These are phyloP conservation scores for Cepphus grylle DNA, from an alignment of 2,113 vertebrate species.

Conservation along the genomic window DNA sequence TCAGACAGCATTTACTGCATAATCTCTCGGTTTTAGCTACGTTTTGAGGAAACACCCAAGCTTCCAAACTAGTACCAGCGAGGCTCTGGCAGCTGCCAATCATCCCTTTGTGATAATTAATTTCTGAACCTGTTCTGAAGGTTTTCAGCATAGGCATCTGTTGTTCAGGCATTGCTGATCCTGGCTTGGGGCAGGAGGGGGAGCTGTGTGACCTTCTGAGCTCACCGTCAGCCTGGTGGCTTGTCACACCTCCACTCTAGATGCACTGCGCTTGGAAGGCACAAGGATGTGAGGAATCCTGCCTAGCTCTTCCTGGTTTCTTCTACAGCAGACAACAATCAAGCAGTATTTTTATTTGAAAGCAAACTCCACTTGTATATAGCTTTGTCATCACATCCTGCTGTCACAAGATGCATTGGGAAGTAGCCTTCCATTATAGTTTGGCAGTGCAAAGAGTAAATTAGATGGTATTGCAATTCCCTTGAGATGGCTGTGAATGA, in stretches of 20 bases:
- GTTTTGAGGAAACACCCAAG: not conserved
- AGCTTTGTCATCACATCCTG: not conserved
- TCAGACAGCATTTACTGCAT: not conserved
- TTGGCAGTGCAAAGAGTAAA: not conserved
- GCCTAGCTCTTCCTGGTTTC: not conserved
- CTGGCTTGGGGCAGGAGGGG: not conserved
- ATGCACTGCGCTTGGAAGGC: not conserved
- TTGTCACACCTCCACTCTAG: not conserved
- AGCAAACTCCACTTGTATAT: not conserved
- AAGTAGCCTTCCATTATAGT: not conserved
- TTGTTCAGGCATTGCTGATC: not conserved
- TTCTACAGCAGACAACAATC: not conserved
- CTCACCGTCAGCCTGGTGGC: not conserved
- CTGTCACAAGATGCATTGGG: not conserved
- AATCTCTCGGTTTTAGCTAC: not conserved
- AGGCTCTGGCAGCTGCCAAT: not conserved
- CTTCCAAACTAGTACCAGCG: not conserved
- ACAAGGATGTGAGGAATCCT: not conserved
- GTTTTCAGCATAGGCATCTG: not conserved
- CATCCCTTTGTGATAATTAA: not conserved
- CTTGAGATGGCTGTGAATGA: not conserved
- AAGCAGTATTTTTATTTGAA: not conserved
- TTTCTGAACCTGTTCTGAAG: not conserved
- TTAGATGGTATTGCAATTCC: not conserved
- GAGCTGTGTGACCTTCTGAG: not conserved